Evolutionary conservation across 1,140 invertebrate species (phyloP).

Genomic region (Drosophila elegans): DNA sequence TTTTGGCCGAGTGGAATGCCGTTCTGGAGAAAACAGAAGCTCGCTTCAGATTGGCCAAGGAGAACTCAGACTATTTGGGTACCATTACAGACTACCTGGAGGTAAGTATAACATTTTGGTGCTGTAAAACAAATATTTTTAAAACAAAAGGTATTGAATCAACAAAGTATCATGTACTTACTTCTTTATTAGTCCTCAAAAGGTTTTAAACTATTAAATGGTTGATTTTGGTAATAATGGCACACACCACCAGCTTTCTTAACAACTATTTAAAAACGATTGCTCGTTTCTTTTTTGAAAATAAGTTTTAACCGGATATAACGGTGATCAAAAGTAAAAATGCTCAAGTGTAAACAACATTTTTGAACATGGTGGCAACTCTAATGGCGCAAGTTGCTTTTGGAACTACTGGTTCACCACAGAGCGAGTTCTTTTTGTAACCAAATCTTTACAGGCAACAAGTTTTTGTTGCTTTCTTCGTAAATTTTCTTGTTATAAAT

Average conservation of each 20-base stretch:
- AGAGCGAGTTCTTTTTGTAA: background rate
- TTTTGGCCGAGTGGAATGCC: constrained; percentile 85
- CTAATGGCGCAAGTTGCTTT: background rate
- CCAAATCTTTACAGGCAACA: background rate
- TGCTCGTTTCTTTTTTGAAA: too few relatives aligned
- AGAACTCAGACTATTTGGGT: constrained; percentile 93
- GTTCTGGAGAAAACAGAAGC: constrained; percentile 88
- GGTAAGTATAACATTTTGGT: constrained; percentile 84
- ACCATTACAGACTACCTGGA: constrained; percentile 93
- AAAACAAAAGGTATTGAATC: background rate
- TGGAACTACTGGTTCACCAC: background rate
- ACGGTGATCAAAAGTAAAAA: too few relatives aligned
- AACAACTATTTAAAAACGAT: too few relatives aligned
- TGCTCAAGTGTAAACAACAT: too few relatives aligned
- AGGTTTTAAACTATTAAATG: too few relatives aligned
- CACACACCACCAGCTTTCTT: too few relatives aligned
- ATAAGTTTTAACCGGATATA: too few relatives aligned
- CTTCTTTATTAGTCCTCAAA: too few relatives aligned
- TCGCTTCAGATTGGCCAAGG: constrained; percentile 91
- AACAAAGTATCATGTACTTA: too few relatives aligned
- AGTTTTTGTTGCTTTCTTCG: background rate
- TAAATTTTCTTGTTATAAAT: background rate
- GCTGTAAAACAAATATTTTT: too few relatives aligned
- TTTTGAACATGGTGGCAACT: background rate
- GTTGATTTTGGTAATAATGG: too few relatives aligned